Conservation (phyloP, 2,113 vertebrate genomes). For the Hypomesus transpacificus region DNA sequence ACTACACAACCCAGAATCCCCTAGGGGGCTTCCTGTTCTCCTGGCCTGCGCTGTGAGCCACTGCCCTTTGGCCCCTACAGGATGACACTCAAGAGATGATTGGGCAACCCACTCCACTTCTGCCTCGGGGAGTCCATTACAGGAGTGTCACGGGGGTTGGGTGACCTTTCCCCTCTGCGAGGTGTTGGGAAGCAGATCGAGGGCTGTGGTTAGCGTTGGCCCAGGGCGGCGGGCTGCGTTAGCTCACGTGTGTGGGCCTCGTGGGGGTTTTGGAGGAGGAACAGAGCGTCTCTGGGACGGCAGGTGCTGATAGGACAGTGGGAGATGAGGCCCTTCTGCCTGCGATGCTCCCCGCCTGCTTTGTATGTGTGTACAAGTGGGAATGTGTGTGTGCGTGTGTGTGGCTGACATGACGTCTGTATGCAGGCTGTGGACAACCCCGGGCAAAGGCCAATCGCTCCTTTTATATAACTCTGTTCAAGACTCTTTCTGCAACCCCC, state of each 20-base stretch:
- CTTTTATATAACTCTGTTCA: background rate
- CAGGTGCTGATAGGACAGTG: slow-evolving; percentile 44
- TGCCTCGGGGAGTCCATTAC: no score
- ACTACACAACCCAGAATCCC: no score
- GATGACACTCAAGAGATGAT: no score
- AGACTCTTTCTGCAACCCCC: background rate
- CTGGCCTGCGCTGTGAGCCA: no score
- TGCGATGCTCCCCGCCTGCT: slow-evolving; percentile 16
- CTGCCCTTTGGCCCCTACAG: no score
- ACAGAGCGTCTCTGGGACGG: slow-evolving; percentile 43
- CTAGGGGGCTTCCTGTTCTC: no score
- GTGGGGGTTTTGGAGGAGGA: slow-evolving; percentile 36
- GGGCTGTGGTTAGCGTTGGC: background rate
- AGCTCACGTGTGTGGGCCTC: slow-evolving; percentile 27
- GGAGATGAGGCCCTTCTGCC: slow-evolving; percentile 26
- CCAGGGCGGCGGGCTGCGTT: slow-evolving; percentile 18
- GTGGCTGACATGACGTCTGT: background rate
- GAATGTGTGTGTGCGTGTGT: background rate
- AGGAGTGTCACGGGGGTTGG: no score
- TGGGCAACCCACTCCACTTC: no score
- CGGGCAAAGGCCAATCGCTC: no score
- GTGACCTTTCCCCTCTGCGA: no score
- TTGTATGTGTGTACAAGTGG: slow-evolving; percentile 24
- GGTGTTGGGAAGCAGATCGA: background rate
- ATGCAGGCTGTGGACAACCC: background rate